Evolutionary conservation across 2,888 invertebrate genomes (phyloP), one percentile per base, ranked within the genome.

Genomic region (Parapristionchus giblindavisi): DNA sequence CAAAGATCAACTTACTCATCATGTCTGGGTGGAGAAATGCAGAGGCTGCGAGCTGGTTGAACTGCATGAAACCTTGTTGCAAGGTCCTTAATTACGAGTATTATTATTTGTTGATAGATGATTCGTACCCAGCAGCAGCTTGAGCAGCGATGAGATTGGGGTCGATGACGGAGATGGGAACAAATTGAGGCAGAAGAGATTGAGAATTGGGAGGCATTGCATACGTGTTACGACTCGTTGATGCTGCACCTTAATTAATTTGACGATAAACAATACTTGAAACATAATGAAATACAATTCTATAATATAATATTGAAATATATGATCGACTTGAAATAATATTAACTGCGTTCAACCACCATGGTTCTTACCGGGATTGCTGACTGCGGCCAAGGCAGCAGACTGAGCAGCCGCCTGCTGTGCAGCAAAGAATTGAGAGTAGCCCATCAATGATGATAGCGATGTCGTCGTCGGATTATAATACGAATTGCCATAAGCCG

Each of bases 131-230:
- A 24, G 56, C 14, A 17, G 34, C 17, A 29, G n/a, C 38, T 56
- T 32, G 52, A 43, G 79, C 76, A 48, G 78, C 72, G 21, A 79
- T 75, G 21, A 80, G 52, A 11, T 75, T 38, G 40, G 83, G 85
- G 73, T 85, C 85, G 75, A 85, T 82, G 68, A 87, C 78, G 32
- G 85, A 81, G 43, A 85, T 83, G 52, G 85, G 85, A 48, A 86
- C 81, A 76, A 82, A 83, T 52, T 83, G 82, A 52, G 82, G 84
- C 21, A 70, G 32, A 14, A 68, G 38, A 1, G 70, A 70, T 14
- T 43, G 66, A 29, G 70, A 24, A 24, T 52, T 6, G 6, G 56
- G 14, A 36, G 72, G 65, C 43, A 78, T 27, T 60, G 51, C 51
- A 38, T 24, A 70, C 4, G 70, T 24, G 27, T 34, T 34, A 24